A percentile compares a stretch with the other conserved stretches of the same genome.
Evolutionary conservation across 2,113 vertebrate species (phyloP).

Genomic region (Chinchilla lanigera): DNA sequence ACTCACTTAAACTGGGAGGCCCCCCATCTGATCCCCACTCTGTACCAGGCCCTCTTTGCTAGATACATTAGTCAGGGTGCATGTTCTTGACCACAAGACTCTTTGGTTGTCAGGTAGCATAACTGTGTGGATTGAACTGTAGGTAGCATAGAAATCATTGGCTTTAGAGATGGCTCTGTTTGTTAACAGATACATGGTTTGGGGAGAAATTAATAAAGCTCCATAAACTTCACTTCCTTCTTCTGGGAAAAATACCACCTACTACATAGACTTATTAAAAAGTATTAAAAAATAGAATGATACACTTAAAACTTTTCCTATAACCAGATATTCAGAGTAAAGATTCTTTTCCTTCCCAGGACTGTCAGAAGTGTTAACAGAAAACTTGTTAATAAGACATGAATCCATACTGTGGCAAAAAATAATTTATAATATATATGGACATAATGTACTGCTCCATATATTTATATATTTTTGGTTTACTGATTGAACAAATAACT

Average conservation of each 20-base stretch:
- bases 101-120: background rate
- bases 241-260: background rate
- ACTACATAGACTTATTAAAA: background rate
- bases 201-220: background rate
- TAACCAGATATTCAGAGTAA: background rate
- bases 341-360: background rate
- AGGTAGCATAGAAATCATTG: background rate
- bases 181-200: background rate
- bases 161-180: background rate
- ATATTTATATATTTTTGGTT: background rate
- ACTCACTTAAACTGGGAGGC: background rate
- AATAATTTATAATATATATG: background rate
- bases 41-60: background rate
- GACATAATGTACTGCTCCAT: background rate
- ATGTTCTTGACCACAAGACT: background rate
- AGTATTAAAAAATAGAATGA: slow-evolving; percentile 29
- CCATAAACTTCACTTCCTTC: background rate
- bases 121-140: background rate
- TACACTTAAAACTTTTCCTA: slow-evolving; percentile 10
- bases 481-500: slow-evolving; percentile 30
- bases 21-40: background rate
- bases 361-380: slow-evolving; percentile 40
- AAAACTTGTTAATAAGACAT: slow-evolving; percentile 44
- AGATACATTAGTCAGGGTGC: background rate
- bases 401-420: background rate